Conservation (phyloP, 2,888 invertebrate genomes). For the Cantharis lateralis region DNA sequence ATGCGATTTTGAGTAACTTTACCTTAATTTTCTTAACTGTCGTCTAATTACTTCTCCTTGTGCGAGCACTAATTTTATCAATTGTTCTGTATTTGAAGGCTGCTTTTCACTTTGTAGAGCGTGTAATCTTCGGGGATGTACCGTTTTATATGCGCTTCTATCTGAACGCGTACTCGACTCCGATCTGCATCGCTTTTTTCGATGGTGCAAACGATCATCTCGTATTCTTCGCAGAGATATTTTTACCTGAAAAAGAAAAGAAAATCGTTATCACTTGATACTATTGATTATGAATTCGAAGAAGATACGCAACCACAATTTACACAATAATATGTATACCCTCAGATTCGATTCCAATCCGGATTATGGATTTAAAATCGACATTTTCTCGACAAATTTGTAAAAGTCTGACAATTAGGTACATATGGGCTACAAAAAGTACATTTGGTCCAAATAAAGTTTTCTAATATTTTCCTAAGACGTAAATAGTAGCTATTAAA, state of each 20-base stretch:
- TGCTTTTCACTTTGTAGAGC: constrained; percentile 54
- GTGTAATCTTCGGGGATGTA: constrained; percentile 55
- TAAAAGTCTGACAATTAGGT: no score
- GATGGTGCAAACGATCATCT: constrained; percentile 44
- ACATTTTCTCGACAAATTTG: no score
- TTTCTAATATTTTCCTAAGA: no score
- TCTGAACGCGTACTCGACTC: constrained; percentile 52
- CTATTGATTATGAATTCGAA: background rate
- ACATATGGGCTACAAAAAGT: no score
- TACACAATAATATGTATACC: no score
- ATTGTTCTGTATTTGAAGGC: constrained; percentile 56
- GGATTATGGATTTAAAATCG: no score
- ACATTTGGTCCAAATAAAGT: no score
- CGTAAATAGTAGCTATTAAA: no score
- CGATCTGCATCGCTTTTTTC: constrained; percentile 48
- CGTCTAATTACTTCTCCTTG: constrained; percentile 65
- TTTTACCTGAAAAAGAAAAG: constrained; percentile 48
- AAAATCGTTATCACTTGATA: no score
- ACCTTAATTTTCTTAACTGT: constrained; percentile 55
- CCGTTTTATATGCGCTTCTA: constrained; percentile 52
- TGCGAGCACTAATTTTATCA: constrained; percentile 62
- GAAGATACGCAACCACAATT: background rate
- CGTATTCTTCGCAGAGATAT: constrained; percentile 54
- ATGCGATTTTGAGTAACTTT: background rate
- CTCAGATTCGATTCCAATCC: no score